A percentile compares a stretch with the other conserved stretches of the same genome.
These are phyloP conservation scores for Lacerta agilis DNA, from an alignment of 2,797 vertebrate species.

Conservation along the genomic window DNA sequence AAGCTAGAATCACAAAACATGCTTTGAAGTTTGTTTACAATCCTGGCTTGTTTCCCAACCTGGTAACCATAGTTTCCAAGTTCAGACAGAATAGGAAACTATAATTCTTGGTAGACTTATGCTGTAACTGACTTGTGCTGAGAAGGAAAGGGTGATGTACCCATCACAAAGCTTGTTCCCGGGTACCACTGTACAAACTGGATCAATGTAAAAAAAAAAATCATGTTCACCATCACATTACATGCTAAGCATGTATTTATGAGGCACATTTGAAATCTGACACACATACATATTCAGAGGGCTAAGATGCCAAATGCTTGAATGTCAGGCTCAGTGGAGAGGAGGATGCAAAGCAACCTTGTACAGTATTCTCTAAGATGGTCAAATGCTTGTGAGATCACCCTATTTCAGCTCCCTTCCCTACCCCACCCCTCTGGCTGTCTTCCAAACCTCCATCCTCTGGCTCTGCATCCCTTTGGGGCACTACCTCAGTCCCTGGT, in stretches of 20 bases:
- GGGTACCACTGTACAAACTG: not conserved
- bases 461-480: not conserved
- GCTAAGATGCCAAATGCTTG: not conserved
- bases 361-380: not conserved
- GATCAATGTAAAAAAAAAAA: not conserved
- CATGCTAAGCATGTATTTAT: not conserved
- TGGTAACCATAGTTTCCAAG: not conserved
- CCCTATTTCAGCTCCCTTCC: too few relatives aligned
- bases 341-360: not conserved
- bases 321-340: not conserved
- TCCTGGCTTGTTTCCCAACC: not conserved
- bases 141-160: not conserved
- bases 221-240: not conserved
- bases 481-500: not conserved
- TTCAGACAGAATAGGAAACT: not conserved
- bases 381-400: not conserved
- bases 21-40: not conserved
- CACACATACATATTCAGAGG: not conserved
- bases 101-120: not conserved
- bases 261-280: constrained; percentile 4
- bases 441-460: not conserved
- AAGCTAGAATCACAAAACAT: not conserved
- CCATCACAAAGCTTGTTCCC: not conserved
- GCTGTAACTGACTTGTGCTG: too few relatives aligned
- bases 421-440: not conserved